Evolutionary conservation across 2,888 invertebrate species (phyloP), one percentile per base, ranked within the genome.

Genomic region (Agrilus mali): DNA sequence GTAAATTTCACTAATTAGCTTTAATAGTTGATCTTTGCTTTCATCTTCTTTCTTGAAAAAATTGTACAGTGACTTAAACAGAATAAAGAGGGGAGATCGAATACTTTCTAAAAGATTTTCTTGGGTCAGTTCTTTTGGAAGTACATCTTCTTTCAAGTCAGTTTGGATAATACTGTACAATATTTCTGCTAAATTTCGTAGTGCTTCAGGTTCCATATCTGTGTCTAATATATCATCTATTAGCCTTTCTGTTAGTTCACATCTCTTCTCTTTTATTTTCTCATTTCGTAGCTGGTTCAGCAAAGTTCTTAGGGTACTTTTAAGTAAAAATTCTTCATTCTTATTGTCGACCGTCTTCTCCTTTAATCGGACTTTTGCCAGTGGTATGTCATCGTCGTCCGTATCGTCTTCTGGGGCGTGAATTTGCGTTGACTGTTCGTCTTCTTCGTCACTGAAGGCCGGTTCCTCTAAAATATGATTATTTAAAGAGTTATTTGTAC

Each of bases 391-490:
- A 55, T 86, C 86, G 56, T 77, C 82, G 53, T 77, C 83, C 36
- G 76, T 82, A 57, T 77, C 82, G 47, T 80, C 80, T 49, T 75
- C 73, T 10, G 68, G 65, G 34, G 69, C 54, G 27, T 56, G 56
- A 37, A 66, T 62, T 33, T 63, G 59, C 44, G 65, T 51, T 4
- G 65, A 60, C 41, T 67, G 57, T 31, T 82, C 82, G 45, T 88
- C 87, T 57, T 90, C 89, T 54, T 87, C 88, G 57, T 89, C 89
- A 53, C 88, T 89, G 63, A 89, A 90, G 27, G 79, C 78, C 10
- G 86, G 81, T 56, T 88, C 88, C 27, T 75, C 73, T 38, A 73
- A 60, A 47, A 68, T 63, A 42, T 73, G 71, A 51, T 74, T 73
- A 53, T 64, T 63, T 10, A 61, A 38, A 1, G 48, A 46, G 40